These are phyloP conservation scores for Acronicta leporina DNA, from an alignment of 2,888 invertebrate species.

Conservation along the genomic window DNA sequence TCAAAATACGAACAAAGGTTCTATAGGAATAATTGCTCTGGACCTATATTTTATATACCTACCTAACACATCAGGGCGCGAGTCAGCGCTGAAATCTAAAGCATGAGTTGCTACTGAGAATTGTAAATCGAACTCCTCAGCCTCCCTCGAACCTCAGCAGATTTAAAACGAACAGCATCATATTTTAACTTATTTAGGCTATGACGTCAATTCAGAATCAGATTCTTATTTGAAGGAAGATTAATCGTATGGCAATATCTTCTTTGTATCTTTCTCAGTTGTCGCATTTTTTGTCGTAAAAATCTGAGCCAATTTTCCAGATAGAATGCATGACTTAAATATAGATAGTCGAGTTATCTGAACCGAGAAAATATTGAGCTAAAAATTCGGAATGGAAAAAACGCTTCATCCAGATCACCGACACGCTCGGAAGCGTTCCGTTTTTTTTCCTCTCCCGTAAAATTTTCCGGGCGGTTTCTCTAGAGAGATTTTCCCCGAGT, in stretches of 20 bases:
- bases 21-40: slow-evolving; percentile 11
- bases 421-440: slow-evolving; percentile 6
- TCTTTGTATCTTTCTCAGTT: not conserved
- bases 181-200: not conserved
- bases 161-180: no score
- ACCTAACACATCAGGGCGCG: no score
- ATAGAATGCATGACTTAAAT: slow-evolving; percentile 13
- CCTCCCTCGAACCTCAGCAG: no score
- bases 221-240: not conserved
- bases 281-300: slow-evolving; percentile 6
- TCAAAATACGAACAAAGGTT: slow-evolving; percentile 9
- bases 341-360: slow-evolving; percentile 13
- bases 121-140: no score
- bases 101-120: no score
- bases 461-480: slow-evolving; percentile 15
- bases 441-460: slow-evolving; percentile 13
- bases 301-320: not conserved
- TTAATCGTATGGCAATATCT: not conserved
- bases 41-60: not conserved
- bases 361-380: slow-evolving; percentile 17
- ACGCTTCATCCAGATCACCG: slow-evolving; percentile 8
- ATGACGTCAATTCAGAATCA: not conserved
- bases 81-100: no score
- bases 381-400: slow-evolving; percentile 23
- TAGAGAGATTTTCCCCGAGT: slow-evolving; percentile 15